Base-by-base conservation (phyloP, 30 jellyfish, hydroid and myxozoan genomes). In the Calvadosia cruxmelitensis region DNA sequence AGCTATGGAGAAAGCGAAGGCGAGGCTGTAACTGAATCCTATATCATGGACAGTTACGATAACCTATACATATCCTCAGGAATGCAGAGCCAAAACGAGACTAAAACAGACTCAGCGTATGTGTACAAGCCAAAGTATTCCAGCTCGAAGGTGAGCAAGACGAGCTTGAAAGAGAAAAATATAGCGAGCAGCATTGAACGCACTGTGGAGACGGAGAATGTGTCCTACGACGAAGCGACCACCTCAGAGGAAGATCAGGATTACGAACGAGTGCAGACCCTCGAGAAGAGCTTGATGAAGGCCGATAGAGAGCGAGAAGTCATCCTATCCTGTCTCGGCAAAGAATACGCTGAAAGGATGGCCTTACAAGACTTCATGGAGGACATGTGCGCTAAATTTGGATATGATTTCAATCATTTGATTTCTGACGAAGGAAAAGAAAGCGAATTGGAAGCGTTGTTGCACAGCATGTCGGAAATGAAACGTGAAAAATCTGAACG, bases 301-400 rank as follows among this genome's bases (percentile, higher is more conserved):
- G 94, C 94, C 0, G 94, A 82, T 36, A 67, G 73, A 80, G 94
- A 82, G 51, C 73, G 94, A 3, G 94, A 82, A 69, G 94, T 82
- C 30, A 82, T 82, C 24, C 64, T 82, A 33, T 82, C 94, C 1
- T 82, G 94, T 61, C 87, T 82, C 0, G 94, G 94, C 48, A 82
- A 82, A 64, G 94, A 82, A 62, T 82, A 82, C 63, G 67, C 73
- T 2, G 94, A 82, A 65, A 67, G 94, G 34, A 30, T 82, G 65
- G 67, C 94, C 2, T 69, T 82, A 80, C 94, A 82, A 53, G 73
- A 74, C 34, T 74, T 63, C 29, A 29, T 82, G 76, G 85, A 82
- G 73, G 84, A 73, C 25, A 82, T 82, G 20, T 82, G 94, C 62
- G 0, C 64, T 1, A 82, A 82, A 36, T 82, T 82, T 20, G 94